Evolutionary conservation across 2,113 vertebrate species (phyloP).

Genomic region (Mus musculus): GRCm39 chr5:148082001-148082500

Average conservation of each 20-base stretch:
- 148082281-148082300: not conserved
- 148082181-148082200: not conserved
- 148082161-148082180: conserved; percentile 19
- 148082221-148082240: not conserved
- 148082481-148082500: not conserved
- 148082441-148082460: not conserved
- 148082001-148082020: not conserved
- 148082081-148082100: not conserved
- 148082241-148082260: not conserved
- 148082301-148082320: not conserved
- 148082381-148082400: not conserved
- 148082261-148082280: not conserved
- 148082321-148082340: not conserved
- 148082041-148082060: not conserved
- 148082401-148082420: not conserved
- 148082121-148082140: not conserved
- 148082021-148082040: not conserved
- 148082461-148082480: not conserved
- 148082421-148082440: not conserved
- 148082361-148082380: not conserved
- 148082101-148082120: conserved; percentile 25
- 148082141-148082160: not conserved
- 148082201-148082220: not conserved
- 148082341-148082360: not conserved
- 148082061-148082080: not conserved